Conservation (phyloP, 2,797 vertebrate genomes). For the Pseudocheirus occidentalis region DNA sequence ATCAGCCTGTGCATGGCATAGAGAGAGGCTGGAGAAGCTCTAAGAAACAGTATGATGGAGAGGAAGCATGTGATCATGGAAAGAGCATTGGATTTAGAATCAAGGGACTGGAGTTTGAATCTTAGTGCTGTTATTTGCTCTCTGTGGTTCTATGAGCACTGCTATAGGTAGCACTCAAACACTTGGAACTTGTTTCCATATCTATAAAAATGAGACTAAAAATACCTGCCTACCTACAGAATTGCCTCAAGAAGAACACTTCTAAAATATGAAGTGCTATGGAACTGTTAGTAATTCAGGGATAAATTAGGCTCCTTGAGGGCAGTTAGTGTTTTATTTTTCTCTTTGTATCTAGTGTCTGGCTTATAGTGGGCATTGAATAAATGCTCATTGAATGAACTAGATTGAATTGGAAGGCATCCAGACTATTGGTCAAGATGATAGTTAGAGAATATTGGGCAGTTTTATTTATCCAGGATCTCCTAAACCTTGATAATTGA, state of each 20-base stretch:
- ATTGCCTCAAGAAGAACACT: neutral
- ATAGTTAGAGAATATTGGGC: constrained; percentile 7
- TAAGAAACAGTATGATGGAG: neutral
- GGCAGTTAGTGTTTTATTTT: neutral
- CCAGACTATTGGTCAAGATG: neutral
- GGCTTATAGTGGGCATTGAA: neutral
- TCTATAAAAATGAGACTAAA: neutral
- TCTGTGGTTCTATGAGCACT: neutral
- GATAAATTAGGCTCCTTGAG: neutral
- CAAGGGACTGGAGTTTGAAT: neutral
- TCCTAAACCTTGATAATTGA: neutral
- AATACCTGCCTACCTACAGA: neutral
- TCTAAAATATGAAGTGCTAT: neutral
- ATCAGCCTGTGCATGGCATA: neutral
- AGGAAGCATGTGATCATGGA: neutral
- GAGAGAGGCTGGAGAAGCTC: neutral
- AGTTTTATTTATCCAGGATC: constrained; percentile 23
- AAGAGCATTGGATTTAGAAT: neutral
- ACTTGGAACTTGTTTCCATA: neutral
- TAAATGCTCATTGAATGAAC: neutral
- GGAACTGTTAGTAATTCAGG: neutral
- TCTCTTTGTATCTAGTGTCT: neutral
- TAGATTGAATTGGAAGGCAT: neutral
- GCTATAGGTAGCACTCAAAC: neutral
- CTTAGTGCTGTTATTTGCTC: neutral